Evolutionary conservation across 64 coral and sea anemone species (phyloP).

Genomic region (Stichodactyla helianthus): DNA sequence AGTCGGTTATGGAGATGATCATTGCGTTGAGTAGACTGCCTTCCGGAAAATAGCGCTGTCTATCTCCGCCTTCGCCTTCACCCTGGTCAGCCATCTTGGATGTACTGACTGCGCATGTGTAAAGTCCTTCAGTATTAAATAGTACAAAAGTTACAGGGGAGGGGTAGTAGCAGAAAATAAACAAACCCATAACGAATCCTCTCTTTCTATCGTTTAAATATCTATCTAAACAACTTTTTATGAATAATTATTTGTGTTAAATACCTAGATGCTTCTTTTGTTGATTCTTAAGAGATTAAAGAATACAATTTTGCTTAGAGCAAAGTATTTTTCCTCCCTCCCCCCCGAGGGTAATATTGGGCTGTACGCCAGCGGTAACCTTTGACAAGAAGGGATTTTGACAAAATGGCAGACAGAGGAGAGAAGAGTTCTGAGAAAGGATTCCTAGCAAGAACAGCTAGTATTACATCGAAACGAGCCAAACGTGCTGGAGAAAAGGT

Average conservation of each 20-base stretch:
- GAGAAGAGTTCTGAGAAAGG: slow-evolving; percentile 82
- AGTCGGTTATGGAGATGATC: slow-evolving; percentile 88
- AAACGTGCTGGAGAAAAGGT: slow-evolving; percentile 99
- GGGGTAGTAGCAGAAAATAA: not conserved
- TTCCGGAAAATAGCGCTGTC: slow-evolving; percentile 80
- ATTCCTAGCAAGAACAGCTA: slow-evolving; percentile 94
- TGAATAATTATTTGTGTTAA: not conserved
- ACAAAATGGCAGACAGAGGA: slow-evolving; percentile 90
- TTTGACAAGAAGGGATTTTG: not conserved
- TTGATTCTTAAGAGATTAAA: not conserved
- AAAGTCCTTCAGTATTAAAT: not conserved
- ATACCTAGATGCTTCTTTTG: not conserved
- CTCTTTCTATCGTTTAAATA: not conserved
- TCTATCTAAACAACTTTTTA: not conserved
- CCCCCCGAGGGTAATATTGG: not conserved
- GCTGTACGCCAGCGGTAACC: slow-evolving; percentile 29
- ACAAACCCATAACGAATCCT: not conserved
- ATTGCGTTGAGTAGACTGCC: slow-evolving; percentile 91
- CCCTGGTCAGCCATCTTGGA: slow-evolving; percentile 75
- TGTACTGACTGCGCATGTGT: slow-evolving; percentile 46
- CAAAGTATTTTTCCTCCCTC: not conserved
- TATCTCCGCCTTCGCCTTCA: slow-evolving; percentile 28
- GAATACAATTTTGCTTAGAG: not conserved
- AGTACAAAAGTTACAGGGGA: not conserved
- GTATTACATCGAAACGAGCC: slow-evolving; percentile 90